Evolutionary conservation across 2,797 vertebrate genomes (phyloP).

Genomic region (Sebastes goodei): DNA sequence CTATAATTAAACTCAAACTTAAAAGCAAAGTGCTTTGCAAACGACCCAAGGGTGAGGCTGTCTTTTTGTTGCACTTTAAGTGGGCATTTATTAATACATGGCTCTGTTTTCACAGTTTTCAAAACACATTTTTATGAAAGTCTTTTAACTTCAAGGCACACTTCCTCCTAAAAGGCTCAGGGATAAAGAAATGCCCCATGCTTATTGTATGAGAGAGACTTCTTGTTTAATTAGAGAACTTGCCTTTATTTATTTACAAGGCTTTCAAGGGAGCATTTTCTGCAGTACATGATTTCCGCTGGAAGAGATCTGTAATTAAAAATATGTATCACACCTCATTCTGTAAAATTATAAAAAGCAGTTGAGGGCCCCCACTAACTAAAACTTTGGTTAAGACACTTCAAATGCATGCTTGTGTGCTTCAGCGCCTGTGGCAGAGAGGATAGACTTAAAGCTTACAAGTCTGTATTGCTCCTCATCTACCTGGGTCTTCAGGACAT

Average conservation of each 20-base stretch:
- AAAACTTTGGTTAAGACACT: constrained; percentile 12
- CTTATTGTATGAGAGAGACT: constrained; percentile 52
- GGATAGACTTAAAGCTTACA: neutral
- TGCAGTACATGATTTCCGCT: constrained; percentile 35
- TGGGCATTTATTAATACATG: constrained; percentile 68
- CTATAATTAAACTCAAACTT: constrained; percentile 75
- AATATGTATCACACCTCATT: constrained; percentile 38
- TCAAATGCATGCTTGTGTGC: neutral
- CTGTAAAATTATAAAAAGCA: constrained; percentile 27
- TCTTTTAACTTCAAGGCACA: constrained; percentile 56
- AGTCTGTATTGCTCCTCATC: neutral
- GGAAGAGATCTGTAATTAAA: constrained; percentile 58
- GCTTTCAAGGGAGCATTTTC: constrained; percentile 35
- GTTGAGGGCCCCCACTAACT: neutral
- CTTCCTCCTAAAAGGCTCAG: constrained; percentile 43
- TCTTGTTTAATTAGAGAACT: constrained; percentile 67
- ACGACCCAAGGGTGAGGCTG: constrained; percentile 62
- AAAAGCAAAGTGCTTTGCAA: constrained; percentile 66
- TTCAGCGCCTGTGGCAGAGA: constrained; percentile 12
- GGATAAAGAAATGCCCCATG: constrained; percentile 58
- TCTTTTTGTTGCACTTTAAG: constrained; percentile 69
- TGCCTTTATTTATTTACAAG: constrained; percentile 63
- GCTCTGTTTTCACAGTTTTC: constrained; percentile 60
- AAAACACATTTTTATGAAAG: constrained; percentile 66
- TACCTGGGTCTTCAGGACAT: neutral